These are phyloP conservation scores for Nymphicus hollandicus DNA, from an alignment of 2,113 vertebrate genomes.

Conservation along the genomic window DNA sequence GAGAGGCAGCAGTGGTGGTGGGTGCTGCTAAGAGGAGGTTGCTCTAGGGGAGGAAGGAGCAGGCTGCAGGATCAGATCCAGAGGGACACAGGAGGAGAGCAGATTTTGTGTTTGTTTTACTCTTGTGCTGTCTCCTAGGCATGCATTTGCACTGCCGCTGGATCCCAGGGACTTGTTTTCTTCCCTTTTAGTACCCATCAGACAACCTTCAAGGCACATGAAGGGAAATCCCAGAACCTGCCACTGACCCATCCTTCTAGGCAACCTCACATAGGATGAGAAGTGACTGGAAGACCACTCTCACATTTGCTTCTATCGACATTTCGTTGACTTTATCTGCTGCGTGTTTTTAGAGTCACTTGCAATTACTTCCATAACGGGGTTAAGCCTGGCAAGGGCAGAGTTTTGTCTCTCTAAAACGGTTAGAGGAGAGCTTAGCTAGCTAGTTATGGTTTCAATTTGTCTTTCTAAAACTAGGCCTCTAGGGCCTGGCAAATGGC, in stretches of 20 bases:
- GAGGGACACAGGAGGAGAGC: accelerated
- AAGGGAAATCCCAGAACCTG: background rate
- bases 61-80: background rate
- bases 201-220: background rate
- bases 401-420: background rate
- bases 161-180: background rate
- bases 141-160: background rate
- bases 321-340: background rate
- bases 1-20: background rate
- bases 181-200: background rate
- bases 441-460: conserved; percentile 35
- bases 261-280: background rate
- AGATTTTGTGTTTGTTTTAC: background rate
- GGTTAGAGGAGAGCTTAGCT: background rate
- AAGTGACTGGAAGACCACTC: background rate
- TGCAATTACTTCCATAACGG: background rate
- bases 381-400: background rate
- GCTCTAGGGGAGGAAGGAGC: background rate
- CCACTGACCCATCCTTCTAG: background rate
- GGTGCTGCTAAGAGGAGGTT: background rate
- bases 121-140: background rate
- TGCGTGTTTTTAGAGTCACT: background rate
- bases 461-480: conserved; percentile 48
- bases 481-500: conserved; percentile 44
- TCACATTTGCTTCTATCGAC: background rate